Evolutionary conservation across 37 sponge, comb jelly and placozoan genomes (phyloP), one percentile per base, ranked within the genome.

Genomic region (Chondrosia reniformis): DNA sequence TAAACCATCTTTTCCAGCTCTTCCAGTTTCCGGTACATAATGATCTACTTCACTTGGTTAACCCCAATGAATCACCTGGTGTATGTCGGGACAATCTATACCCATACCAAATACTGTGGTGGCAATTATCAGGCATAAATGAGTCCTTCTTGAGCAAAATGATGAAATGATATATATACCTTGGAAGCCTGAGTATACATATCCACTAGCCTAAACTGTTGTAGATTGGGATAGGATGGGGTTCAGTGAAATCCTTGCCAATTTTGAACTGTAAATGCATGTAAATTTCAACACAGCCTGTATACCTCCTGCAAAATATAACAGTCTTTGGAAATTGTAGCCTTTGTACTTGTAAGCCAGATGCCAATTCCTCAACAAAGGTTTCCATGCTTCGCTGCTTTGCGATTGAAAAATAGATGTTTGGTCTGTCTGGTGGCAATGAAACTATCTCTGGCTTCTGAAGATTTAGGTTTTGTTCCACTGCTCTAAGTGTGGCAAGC

Each of bases 341-440:
- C 52, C 15, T 10, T 49, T 49, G 10, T 49, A 19, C 52, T 15
- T 49, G 52, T 49, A 49, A 19, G 52, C 52, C 52, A 19, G 52
- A 49, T 49, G 52, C 52, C 52, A 49, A 15, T 15, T 49, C 52
- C 10, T 49, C 52, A 10, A 49, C 52, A 49, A 49, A 49, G 15
- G 15, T 15, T 49, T 49, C 52, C 52, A 49, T 15, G 52, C 15
- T 49, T 10, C 15, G 10, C 15, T 49, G 52, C 52, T 49, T 49
- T 15, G 10, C 52, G 52, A 49, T 15, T 19, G 52, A 19, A 19
- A 49, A 49, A 15, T 19, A 49, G 52, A 76, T 77, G 43, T 77
- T 83, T 28, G 37, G 41, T 31, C 84, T 17, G 32, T 67, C 38
- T 56, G 84, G 84, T 34, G 84, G 72, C 33, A 76, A 45, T 21